Base-by-base conservation (phyloP, 2,888 invertebrate genomes). In the Coecobrya sp. region DNA sequence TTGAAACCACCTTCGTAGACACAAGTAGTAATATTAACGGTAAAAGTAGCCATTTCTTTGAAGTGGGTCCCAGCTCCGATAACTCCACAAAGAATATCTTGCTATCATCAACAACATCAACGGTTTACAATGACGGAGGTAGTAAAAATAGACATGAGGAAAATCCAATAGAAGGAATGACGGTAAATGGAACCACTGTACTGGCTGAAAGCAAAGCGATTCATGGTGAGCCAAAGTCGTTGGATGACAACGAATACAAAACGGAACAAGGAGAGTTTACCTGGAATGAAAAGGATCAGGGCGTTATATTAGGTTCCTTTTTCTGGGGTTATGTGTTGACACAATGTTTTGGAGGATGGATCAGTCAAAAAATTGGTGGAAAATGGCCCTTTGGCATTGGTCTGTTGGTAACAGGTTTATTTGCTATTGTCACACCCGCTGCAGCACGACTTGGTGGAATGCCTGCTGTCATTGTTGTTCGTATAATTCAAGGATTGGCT, bases 301-400 rank as follows among this genome's bases (percentile, higher is more conserved):
- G 81, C 10, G 4, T 89, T 13, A 85, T 95, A 42, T 86, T 94
- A 36, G 93, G 94, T 0, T 95, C 98, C 0, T 98, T 98, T 96
- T 98, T 98, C 96, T 98, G 98, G 96, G 98, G 98, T 0, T 98
- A 98, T 96, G 97, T 98, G 0, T 91, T 98, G 0, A 98, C 98
- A 0, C 98, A 98, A 95, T 95, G 98, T 36, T 98, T 98, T 0
- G 98, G 98, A 70, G 98, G 98, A 88, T 96, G 97, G 86, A 95
- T 98, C 49, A 97, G 98, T 0, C 98, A 98, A 95, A 97, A 97
- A 94, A 98, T 98, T 94, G 98, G 98, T 25, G 98, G 98, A 19
- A 98, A 98, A 95, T 93, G 93, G 93, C 93, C 94, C 5, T 92
- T 94, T 79, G 95, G 94, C 1, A 25, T 92, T 11, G 94, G 94